Evolutionary conservation across 2,888 invertebrate genomes (phyloP), one percentile per base, ranked within the genome.

Genomic region (Stegophylla sp.): DNA sequence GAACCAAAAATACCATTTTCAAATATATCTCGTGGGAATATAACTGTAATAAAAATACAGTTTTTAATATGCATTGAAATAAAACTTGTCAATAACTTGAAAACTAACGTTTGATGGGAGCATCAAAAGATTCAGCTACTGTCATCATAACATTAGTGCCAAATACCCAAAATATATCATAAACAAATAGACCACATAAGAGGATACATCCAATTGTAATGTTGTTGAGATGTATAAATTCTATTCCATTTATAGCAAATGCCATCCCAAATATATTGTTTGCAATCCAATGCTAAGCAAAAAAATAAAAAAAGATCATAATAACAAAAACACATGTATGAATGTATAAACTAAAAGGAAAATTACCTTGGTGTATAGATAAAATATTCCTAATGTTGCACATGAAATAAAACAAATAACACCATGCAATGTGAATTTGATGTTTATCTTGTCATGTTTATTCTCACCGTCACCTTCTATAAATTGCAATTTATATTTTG

Each of bases 121-220:
- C 99, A 87, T 99, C 98, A 87, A 99, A 99, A 82, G 96, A 96
- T 88, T 94, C 98, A 69, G 98, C 98, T 5, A 99, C 99, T 23
- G 97, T 98, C 71, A 98, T 97, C 98, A 99, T 99, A 66, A 99
- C 99, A 87, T 99, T 96, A 77, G 99, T 99, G 82, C 97, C 98
- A 89, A 99, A 99, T n/a, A 99, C 99, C 99, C 99, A 99, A 89
- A 99, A 99, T 84, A 99, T 94, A 87, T 99, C 99, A 86, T 99
- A 99, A 83, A 99, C 89, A 88, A 99, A 98, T 41, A 99, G 91
- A 0, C 99, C 99, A 84, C 94, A 93, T 1, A 99, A 90, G 83
- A 99, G 89, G 86, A 98, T 97, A 87, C 96, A 94, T 28, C 97
- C 97, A 73, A 94, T 97, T 64, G 94, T 92, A 82, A 98, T 94